Evolutionary conservation across 2,113 vertebrate genomes (phyloP).

Genomic region (Oreocharis arfaki): DNA sequence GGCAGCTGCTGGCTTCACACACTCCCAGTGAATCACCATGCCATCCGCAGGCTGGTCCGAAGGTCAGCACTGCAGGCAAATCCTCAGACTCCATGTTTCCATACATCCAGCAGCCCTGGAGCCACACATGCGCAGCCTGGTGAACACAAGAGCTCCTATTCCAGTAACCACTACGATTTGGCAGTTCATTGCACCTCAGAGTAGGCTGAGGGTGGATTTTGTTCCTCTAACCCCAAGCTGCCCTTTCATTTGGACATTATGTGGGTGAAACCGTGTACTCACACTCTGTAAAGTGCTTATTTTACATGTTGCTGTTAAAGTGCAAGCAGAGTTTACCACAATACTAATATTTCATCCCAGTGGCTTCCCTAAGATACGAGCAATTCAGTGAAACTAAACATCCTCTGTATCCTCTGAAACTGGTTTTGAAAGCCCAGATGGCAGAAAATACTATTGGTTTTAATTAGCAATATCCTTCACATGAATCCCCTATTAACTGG

Average conservation of each 20-base stretch:
- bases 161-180: not conserved
- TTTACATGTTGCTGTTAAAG: not conserved
- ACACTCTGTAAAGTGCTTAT: not conserved
- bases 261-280: not conserved
- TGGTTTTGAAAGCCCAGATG: constrained; percentile 10
- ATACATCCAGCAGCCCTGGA: not conserved
- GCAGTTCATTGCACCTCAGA: not conserved
- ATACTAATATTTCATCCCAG: constrained; percentile 1
- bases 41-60: not conserved
- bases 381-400: constrained; percentile 5
- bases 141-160: not conserved
- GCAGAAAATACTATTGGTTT: not conserved
- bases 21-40: not conserved
- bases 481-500: constrained; percentile 3
- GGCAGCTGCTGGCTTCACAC: not conserved
- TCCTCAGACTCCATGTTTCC: not conserved
- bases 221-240: not conserved
- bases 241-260: not conserved
- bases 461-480: constrained; percentile 40
- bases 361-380: not conserved
- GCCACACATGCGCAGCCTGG: not conserved
- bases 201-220: not conserved
- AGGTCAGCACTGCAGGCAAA: not conserved
- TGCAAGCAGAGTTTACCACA: not conserved
- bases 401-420: constrained; percentile 6